Percentiles rank a stretch among this genome's conserved stretches.
These are phyloP conservation scores for Lepeophtheirus nordmannii DNA, from an alignment of 2,888 invertebrate genomes.

Conservation along the genomic window DNA sequence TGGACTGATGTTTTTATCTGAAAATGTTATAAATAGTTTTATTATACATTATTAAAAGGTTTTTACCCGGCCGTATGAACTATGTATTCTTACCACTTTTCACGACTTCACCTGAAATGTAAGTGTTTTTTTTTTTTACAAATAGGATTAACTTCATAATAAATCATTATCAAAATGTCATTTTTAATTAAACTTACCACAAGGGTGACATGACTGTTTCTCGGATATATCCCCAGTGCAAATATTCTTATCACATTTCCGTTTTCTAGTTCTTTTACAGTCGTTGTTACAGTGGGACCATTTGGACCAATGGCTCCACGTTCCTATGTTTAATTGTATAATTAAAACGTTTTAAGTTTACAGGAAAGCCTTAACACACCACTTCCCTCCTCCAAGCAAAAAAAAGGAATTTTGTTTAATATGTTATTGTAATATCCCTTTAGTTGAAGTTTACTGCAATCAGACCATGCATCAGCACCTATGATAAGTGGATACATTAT, in stretches of 20 bases:
- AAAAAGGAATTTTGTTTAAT: neutral
- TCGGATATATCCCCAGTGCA: neutral
- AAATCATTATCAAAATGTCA: no score
- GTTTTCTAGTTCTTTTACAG: neutral
- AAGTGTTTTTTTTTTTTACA: no score
- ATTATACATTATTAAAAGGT: no score
- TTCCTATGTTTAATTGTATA: neutral
- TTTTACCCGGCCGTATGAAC: no score
- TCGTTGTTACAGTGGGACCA: neutral
- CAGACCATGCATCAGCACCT: neutral
- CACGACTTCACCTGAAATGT: no score
- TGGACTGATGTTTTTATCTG: no score
- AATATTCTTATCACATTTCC: neutral
- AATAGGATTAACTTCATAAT: no score
- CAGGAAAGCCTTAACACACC: neutral
- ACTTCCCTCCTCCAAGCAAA: neutral
- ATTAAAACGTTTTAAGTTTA: no score
- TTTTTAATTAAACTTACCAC: neutral
- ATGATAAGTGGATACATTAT: neutral
- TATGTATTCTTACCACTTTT: no score
- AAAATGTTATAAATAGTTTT: no score
- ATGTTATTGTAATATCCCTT: neutral
- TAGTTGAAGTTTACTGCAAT: neutral
- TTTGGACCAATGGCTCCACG: neutral
- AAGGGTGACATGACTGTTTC: neutral